Evolutionary conservation across 2,113 vertebrate species (phyloP), one percentile per base, ranked within the genome.

Genomic region (Ramphastos sulfuratus): DNA sequence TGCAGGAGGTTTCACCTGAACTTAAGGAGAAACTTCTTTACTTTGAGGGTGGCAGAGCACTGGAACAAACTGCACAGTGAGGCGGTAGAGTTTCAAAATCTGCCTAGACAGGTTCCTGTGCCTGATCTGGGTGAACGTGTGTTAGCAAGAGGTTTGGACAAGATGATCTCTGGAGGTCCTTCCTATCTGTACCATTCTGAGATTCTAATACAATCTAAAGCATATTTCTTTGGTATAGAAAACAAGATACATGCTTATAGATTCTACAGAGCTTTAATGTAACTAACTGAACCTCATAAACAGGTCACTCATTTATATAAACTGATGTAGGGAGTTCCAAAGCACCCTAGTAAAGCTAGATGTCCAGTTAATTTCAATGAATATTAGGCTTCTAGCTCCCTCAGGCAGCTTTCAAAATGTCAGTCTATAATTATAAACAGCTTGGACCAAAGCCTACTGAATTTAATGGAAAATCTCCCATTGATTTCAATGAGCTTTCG

Each of bases 381-480:
- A 23, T 81, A 83, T 94, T 95, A 94, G 77, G 24, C 64, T 96
- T 85, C 85, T 87, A 74, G 19, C 77, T 89, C 85, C 92, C 91
- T 85, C 77, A 92, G 69, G 85, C 91, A 85, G 91, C 81, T 91
- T 79, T 94, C 80, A 93, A 94, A 96, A 96, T 93, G 75, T 96
- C 93, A 95, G 25, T 30, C 70, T 89, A 28, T 95, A 91, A 96
- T 94, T 94, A 54, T 81, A 82, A 94, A 67, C 31, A 60, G 28
- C 82, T 91, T 95, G 92, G 94, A 95, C 4, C 18, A 76, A 87
- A 80, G 67, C 91, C 91, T 56, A n/a, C 33, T 74, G 87, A 94
- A 89, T 89, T 89, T 93, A 95, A 85, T 77, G 72, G 91, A 82
- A 96, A 89, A 9, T 87, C 46, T 77, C 78, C 78, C 87, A 92